Conservation (phyloP, 2,888 invertebrate species). For the Alitta virens region DNA sequence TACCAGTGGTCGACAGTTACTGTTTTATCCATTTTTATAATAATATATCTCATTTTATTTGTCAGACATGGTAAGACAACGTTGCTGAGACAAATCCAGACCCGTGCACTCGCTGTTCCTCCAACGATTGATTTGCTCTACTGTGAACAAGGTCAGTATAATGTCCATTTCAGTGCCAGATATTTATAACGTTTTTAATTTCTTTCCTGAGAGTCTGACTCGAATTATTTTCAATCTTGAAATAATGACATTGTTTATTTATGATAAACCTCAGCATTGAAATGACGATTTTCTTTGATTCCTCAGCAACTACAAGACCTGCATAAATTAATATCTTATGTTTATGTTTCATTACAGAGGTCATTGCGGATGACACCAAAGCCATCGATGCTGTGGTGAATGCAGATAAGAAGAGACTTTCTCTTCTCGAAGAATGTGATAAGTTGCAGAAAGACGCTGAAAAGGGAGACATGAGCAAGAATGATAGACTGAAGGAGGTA, state of each 20-base stretch:
- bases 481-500: constrained; percentile 70
- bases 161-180: too few relatives aligned
- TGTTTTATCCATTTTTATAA: neutral
- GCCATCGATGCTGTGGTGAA: constrained; percentile 92
- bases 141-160: constrained; percentile 77
- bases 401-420: constrained; percentile 85
- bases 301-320: too few relatives aligned
- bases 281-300: too few relatives aligned
- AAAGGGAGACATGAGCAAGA: constrained; percentile 22
- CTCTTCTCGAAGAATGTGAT: constrained; percentile 70
- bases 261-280: too few relatives aligned
- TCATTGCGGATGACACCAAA: constrained; percentile 87
- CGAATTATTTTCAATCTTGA: too few relatives aligned
- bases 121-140: constrained; percentile 93
- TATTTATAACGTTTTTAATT: too few relatives aligned
- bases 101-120: constrained; percentile 87
- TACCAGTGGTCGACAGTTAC: neutral
- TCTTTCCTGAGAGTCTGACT: too few relatives aligned
- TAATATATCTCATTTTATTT: constrained; percentile 1
- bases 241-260: too few relatives aligned
- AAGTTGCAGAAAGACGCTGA: constrained; percentile 28
- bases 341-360: constrained; percentile 70
- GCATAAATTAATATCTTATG: too few relatives aligned
- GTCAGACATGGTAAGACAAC: constrained; percentile 96
- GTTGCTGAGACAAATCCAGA: constrained; percentile 85